Conservation (phyloP, 1,140 invertebrate species). For the Ips typographus region DNA sequence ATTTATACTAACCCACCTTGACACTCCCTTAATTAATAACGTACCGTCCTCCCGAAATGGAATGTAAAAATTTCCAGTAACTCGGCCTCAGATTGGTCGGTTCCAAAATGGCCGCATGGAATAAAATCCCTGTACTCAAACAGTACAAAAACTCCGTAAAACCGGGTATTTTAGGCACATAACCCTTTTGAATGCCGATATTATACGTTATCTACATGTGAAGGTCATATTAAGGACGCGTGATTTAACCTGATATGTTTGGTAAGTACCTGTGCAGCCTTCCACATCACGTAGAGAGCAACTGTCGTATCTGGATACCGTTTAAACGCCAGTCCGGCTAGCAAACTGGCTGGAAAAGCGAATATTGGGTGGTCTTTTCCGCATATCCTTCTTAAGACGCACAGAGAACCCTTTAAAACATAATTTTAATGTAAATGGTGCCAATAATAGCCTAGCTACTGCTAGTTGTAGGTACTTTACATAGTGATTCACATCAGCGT, state of each 20-base stretch:
- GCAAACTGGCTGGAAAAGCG: conserved; percentile 65
- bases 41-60: conserved; percentile 73
- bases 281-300: conserved; percentile 72
- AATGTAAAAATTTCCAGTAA: conserved; percentile 82
- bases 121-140: conserved; percentile 75
- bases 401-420: conserved; percentile 60
- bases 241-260: neutral
- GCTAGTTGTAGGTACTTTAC: too few relatives aligned
- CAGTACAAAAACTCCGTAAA: conserved; percentile 73
- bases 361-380: conserved; percentile 60
- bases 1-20: neutral
- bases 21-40: conserved; percentile 8
- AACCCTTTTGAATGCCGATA: conserved; percentile 58
- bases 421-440: neutral
- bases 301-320: conserved; percentile 69
- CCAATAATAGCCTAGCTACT: neutral
- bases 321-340: conserved; percentile 63
- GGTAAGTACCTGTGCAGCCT: conserved; percentile 62
- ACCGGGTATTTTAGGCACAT: conserved; percentile 62
- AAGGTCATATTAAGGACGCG: neutral
- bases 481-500: too few relatives aligned
- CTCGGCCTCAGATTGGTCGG: conserved; percentile 75
- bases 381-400: conserved; percentile 58
- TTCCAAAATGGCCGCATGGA: conserved; percentile 79
- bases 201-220: conserved; percentile 62